A percentile compares a stretch with the other conserved stretches of the same genome.
These are phyloP conservation scores for Daboia siamensis DNA, from an alignment of 2,113 vertebrate genomes.

Conservation along the genomic window DNA sequence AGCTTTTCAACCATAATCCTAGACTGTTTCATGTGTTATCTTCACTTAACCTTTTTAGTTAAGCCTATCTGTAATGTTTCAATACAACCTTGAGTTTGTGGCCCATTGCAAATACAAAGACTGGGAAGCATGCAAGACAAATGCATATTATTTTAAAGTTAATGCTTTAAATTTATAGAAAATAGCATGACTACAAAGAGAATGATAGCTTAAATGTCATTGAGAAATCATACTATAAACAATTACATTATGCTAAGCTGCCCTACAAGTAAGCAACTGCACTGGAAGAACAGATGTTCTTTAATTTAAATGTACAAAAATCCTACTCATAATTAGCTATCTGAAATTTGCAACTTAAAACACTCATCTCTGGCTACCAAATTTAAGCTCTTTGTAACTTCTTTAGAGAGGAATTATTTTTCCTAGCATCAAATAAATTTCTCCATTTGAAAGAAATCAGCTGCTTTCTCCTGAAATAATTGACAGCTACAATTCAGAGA, in stretches of 20 bases:
- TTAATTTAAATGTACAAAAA: background rate
- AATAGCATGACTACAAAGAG: background rate
- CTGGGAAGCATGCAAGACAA: too few relatives aligned
- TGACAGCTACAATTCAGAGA: background rate
- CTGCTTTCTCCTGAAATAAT: background rate
- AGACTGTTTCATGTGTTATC: background rate
- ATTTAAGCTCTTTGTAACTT: background rate
- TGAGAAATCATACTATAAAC: background rate
- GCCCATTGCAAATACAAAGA: background rate
- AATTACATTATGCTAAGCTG: background rate
- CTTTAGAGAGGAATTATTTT: background rate
- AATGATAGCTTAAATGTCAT: background rate
- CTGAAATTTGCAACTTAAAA: background rate
- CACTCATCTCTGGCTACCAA: background rate
- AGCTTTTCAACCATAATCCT: background rate
- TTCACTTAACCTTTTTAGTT: background rate
- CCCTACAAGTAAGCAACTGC: background rate
- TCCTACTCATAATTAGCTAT: background rate
- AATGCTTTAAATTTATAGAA: background rate
- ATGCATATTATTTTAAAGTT: background rate
- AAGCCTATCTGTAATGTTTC: background rate
- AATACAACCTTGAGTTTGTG: background rate
- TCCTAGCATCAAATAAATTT: background rate
- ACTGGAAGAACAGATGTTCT: background rate
- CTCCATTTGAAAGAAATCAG: background rate